Percentiles rank a stretch among this genome's conserved stretches.
Evolutionary conservation across 2,888 invertebrate genomes (phyloP).

Genomic region (Noctua fimbriata): DNA sequence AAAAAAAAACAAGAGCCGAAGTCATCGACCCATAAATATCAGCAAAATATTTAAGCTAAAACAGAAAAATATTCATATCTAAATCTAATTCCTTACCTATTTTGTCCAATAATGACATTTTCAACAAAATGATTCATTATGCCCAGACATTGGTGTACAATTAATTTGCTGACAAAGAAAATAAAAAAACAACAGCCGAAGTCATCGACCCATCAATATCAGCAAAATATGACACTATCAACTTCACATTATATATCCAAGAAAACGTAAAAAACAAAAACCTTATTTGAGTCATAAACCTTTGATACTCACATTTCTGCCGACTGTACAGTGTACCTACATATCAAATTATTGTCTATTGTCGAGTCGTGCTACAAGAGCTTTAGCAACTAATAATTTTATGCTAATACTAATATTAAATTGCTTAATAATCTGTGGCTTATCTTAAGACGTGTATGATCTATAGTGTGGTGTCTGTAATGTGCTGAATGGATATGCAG

Average conservation of each 20-base stretch:
- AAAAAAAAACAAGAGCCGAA: background rate
- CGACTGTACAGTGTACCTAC: slow-evolving; percentile 36
- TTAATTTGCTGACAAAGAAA: background rate
- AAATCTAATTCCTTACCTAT: too few species aligned
- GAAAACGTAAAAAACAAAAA: background rate
- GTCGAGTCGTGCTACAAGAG: slow-evolving; percentile 66
- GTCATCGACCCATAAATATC: slow-evolving; percentile 24
- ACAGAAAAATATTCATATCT: too few species aligned
- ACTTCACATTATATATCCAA: background rate
- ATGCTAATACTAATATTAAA: slow-evolving; percentile 61
- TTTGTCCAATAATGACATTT: background rate
- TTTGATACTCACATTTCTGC: slow-evolving; percentile 42
- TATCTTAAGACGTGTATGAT: slow-evolving; percentile 26
- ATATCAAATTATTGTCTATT: slow-evolving; percentile 60
- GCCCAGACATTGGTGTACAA: background rate
- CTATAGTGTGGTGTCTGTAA: background rate
- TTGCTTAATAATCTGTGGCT: slow-evolving; percentile 57
- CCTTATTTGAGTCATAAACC: slow-evolving; percentile 2
- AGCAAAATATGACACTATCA: slow-evolving; percentile 37
- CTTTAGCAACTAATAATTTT: slow-evolving; percentile 63
- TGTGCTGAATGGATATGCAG: slow-evolving; percentile 2
- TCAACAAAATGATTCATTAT: background rate
- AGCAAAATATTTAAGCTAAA: too few species aligned
- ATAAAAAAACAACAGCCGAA: background rate
- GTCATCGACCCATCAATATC: slow-evolving; percentile 24